Evolutionary conservation across 1,140 invertebrate genomes (phyloP).

Genomic region (Trichogramma pretiosum): DNA sequence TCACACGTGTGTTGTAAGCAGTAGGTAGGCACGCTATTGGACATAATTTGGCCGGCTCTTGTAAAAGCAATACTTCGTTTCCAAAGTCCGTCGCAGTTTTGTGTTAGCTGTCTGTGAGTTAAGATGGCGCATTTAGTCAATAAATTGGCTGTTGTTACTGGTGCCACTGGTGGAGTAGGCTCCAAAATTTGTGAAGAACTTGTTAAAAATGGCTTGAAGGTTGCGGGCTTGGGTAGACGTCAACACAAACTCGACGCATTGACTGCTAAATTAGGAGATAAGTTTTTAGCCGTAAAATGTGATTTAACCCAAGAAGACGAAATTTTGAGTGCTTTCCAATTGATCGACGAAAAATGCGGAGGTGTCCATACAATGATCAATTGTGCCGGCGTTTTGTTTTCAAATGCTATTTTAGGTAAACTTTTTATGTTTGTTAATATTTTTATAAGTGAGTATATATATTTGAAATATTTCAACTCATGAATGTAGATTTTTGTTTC

Average conservation of each 20-base stretch:
- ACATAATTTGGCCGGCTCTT: too few species aligned
- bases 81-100: too few species aligned
- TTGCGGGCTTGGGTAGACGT: conserved; percentile 62
- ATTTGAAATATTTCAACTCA: too few species aligned
- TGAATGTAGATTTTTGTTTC: too few species aligned
- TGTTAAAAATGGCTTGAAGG: conserved; percentile 53
- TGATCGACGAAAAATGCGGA: conserved; percentile 51
- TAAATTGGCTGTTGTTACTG: conserved; percentile 69
- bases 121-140: too few species aligned
- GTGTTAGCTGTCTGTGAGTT: too few species aligned
- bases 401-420: conserved; percentile 32
- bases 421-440: too few species aligned
- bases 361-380: conserved; percentile 65
- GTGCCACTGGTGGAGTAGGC: conserved; percentile 64
- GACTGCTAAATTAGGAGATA: conserved; percentile 21
- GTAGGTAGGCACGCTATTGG: too few species aligned
- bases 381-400: conserved; percentile 54
- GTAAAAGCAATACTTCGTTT: too few species aligned
- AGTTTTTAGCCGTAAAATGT: conserved; percentile 47
- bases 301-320: conserved; percentile 61
- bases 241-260: conserved; percentile 48
- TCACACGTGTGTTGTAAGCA: too few species aligned
- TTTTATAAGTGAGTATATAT: too few species aligned
- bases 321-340: conserved; percentile 56
- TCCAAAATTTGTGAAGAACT: conserved; percentile 49